These are phyloP conservation scores for Etia nguti DNA, from an alignment of 2,113 vertebrate species.

Conservation along the genomic window DNA sequence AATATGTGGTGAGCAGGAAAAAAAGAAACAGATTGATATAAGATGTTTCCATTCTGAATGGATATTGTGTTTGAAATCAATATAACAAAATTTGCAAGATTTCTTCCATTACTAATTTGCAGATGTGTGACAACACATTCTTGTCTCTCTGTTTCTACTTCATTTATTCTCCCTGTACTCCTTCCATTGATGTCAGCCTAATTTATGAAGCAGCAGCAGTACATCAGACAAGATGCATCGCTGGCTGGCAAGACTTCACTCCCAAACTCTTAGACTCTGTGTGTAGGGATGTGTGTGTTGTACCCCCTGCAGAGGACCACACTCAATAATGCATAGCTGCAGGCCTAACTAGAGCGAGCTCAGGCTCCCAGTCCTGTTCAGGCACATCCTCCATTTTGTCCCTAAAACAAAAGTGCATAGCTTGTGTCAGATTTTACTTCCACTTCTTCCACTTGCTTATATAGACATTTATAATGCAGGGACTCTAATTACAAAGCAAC, in stretches of 20 bases:
- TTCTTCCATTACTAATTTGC: not conserved
- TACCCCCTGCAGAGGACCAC: conserved; percentile 28
- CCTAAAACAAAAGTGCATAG: not conserved
- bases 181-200: conserved; percentile 31
- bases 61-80: not conserved
- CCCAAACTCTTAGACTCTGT: not conserved
- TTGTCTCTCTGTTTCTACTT: not conserved
- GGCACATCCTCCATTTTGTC: conserved; percentile 8
- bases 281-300: not conserved
- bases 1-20: not conserved
- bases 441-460: not conserved
- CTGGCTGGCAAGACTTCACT: not conserved
- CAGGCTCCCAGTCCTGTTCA: not conserved
- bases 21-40: not conserved
- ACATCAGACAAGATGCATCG: not conserved
- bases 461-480: conserved; percentile 35
- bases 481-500: conserved; percentile 10
- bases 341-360: not conserved
- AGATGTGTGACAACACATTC: not conserved
- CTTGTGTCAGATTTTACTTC: not conserved
- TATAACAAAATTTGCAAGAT: not conserved
- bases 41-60: not conserved
- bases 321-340: conserved; percentile 48
- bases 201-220: conserved; percentile 14
- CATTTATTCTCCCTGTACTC: not conserved